These are phyloP conservation scores for Pachyuromys duprasi DNA, from an alignment of 2,797 vertebrate species.

Conservation along the genomic window DNA sequence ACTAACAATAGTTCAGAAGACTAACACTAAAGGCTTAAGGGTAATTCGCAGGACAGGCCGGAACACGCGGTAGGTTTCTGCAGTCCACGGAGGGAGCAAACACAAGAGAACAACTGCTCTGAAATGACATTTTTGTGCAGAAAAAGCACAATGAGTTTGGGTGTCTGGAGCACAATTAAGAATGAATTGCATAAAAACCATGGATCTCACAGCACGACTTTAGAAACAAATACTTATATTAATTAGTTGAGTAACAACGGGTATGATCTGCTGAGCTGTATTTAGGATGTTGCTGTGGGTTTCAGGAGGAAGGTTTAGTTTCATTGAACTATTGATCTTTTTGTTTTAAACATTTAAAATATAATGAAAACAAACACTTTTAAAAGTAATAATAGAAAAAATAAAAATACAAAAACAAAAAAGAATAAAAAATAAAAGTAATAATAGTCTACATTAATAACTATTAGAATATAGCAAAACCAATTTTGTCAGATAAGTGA, in stretches of 20 bases:
- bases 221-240: constrained; percentile 61
- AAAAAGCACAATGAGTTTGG: constrained; percentile 58
- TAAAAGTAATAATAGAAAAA: not conserved
- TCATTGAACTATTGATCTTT: not conserved
- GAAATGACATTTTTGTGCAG: constrained; percentile 52
- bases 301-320: constrained; percentile 20
- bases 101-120: constrained; percentile 53
- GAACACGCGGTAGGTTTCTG: not conserved
- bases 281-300: not conserved
- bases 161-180: constrained; percentile 61
- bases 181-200: constrained; percentile 56
- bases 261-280: not conserved
- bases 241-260: constrained; percentile 59
- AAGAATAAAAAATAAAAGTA: too few relatives aligned
- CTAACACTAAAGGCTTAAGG: constrained; percentile 49
- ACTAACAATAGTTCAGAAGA: constrained; percentile 40
- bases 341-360: constrained; percentile 42
- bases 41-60: not conserved
- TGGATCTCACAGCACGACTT: constrained; percentile 60
- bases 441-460: constrained; percentile 32
- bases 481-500: constrained; percentile 51
- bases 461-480: constrained; percentile 27
- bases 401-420: too few relatives aligned
- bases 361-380: not conserved
- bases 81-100: not conserved